These are phyloP conservation scores for Orthosia cruda DNA, from an alignment of 2,888 invertebrate species.

Conservation along the genomic window DNA sequence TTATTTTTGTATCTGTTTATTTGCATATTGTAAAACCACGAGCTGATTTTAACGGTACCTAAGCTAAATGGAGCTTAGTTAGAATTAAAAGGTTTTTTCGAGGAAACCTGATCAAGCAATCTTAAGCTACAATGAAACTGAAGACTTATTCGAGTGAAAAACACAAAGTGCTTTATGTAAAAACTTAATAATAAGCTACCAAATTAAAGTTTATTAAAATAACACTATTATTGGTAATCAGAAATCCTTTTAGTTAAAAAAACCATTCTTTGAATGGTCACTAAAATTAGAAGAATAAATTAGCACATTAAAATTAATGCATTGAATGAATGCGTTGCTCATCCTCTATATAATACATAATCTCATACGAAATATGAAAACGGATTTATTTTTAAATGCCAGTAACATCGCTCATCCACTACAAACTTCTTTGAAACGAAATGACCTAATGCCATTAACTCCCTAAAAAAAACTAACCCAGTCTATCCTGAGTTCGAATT, in stretches of 20 bases:
- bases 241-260: background rate
- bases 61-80: slow-evolving; percentile 12
- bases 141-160: background rate
- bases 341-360: background rate
- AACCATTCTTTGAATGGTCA: background rate
- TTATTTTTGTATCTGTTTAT: slow-evolving; percentile 43
- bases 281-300: background rate
- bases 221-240: background rate
- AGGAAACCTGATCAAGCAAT: slow-evolving; percentile 7
- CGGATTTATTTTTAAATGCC: background rate
- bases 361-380: background rate
- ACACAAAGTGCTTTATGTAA: background rate
- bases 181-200: background rate
- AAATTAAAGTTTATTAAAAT: background rate
- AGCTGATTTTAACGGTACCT: slow-evolving; percentile 24
- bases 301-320: background rate
- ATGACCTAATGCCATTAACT: background rate
- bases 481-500: background rate
- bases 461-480: no score
- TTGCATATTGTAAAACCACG: slow-evolving; percentile 32
- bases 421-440: background rate
- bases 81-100: background rate
- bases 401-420: background rate
- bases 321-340: background rate
- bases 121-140: slow-evolving; percentile 1